Evolutionary conservation across 2,888 invertebrate species (phyloP).

Genomic region (Pollenia angustigena): DNA sequence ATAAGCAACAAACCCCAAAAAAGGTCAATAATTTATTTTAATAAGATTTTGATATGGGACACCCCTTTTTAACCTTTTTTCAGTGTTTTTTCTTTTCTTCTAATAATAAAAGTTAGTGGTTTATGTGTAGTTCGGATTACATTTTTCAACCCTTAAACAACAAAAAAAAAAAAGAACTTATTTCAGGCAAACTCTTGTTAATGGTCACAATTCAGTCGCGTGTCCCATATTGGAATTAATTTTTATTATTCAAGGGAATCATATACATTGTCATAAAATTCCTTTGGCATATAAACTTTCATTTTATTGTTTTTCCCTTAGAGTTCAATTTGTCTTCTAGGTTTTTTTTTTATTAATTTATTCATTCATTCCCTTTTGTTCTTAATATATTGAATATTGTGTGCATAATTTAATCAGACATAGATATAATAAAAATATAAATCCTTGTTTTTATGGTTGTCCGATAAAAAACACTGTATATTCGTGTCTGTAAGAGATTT

Average conservation of each 20-base stretch:
- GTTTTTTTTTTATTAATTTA: conserved; percentile 40
- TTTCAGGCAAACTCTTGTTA: conserved; percentile 18
- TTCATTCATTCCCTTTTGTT: conserved; percentile 30
- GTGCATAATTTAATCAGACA: conserved; percentile 56
- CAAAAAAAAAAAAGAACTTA: not conserved
- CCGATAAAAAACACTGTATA: not conserved
- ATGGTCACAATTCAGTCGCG: conserved; percentile 75
- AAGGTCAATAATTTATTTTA: conserved; percentile 71
- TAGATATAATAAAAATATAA: conserved; percentile 45
- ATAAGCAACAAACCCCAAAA: conserved; percentile 43
- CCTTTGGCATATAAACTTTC: conserved; percentile 36
- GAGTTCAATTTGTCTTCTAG: conserved; percentile 68
- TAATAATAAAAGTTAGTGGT: not conserved
- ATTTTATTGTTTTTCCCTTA: conserved; percentile 44
- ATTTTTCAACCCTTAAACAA: conserved; percentile 44
- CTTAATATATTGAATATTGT: conserved; percentile 6
- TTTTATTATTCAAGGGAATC: conserved; percentile 49
- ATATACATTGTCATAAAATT: not conserved
- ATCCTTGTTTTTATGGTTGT: conserved; percentile 14
- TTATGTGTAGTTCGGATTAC: not conserved
- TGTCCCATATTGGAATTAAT: conserved; percentile 75
- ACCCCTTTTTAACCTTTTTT: conserved; percentile 59
- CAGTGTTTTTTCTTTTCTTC: not conserved
- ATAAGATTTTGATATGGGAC: conserved; percentile 71
- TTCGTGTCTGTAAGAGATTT: not conserved